These are phyloP conservation scores for Eudemis profundana DNA, from an alignment of 2,888 invertebrate species.

Conservation along the genomic window DNA sequence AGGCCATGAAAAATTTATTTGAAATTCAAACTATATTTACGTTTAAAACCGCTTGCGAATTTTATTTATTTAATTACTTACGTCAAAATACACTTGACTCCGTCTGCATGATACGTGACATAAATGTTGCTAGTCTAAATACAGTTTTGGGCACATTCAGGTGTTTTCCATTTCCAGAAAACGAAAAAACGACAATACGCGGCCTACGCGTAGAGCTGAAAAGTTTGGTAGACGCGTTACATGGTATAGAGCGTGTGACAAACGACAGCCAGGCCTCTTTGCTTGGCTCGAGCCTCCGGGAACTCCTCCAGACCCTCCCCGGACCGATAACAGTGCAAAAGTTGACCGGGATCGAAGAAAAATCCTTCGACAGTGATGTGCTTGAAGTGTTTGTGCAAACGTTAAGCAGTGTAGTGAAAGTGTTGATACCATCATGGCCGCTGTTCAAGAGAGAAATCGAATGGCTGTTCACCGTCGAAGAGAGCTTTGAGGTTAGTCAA, in stretches of 20 bases:
- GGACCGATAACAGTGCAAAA: slow-evolving; percentile 88
- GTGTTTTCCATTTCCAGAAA: slow-evolving; percentile 74
- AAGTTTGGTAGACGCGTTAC: slow-evolving; percentile 64
- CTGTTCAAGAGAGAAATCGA: slow-evolving; percentile 72
- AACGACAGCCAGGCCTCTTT: slow-evolving; percentile 61
- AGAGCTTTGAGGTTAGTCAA: slow-evolving; percentile 73
- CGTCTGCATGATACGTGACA: slow-evolving; percentile 42
- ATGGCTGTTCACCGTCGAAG: slow-evolving; percentile 83
- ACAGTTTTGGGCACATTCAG: slow-evolving; percentile 81
- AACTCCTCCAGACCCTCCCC: slow-evolving; percentile 67
- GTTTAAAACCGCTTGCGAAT: slow-evolving; percentile 1
- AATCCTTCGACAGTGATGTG: slow-evolving; percentile 61
- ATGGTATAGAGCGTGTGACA: slow-evolving; percentile 61
- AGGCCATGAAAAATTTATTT: background rate
- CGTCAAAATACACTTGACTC: slow-evolving; percentile 58
- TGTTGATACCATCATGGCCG: slow-evolving; percentile 86
- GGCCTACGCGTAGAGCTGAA: slow-evolving; percentile 55
- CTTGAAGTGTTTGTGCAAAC: slow-evolving; percentile 79
- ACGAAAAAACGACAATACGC: slow-evolving; percentile 46
- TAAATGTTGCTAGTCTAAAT: slow-evolving; percentile 50
- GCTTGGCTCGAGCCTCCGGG: slow-evolving; percentile 53
- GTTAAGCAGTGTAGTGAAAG: slow-evolving; percentile 76
- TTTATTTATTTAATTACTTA: slow-evolving; percentile 17
- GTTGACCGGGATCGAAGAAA: slow-evolving; percentile 81
- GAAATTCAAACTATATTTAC: background rate